These are phyloP conservation scores for Anguilla marmorata DNA, from an alignment of 2,797 vertebrate species.

Conservation along the genomic window DNA sequence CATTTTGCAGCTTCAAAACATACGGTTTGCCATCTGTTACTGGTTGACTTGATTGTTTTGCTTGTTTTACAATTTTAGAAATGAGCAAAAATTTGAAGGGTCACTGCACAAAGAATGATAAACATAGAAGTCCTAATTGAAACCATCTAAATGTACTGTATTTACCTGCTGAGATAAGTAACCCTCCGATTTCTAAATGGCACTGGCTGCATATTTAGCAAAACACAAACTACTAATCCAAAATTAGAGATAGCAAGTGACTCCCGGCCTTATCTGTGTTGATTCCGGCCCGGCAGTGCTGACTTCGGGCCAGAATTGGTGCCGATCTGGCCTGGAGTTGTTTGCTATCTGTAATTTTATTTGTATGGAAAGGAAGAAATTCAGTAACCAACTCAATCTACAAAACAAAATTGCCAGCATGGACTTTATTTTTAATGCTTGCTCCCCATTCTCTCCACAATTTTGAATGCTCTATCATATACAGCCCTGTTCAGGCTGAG, in stretches of 20 bases:
- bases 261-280: no score
- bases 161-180: background rate
- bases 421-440: background rate
- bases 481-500: no score
- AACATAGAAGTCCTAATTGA: background rate
- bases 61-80: background rate
- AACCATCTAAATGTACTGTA: background rate
- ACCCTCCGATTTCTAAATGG: background rate
- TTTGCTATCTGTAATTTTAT: background rate
- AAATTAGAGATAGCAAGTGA: background rate
- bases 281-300: no score
- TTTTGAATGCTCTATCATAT: no score
- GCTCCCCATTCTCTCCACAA: no score
- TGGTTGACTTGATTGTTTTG: no score
- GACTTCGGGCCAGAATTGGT: no score
- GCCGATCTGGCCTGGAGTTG: no score
- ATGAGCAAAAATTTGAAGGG: background rate
- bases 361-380: background rate
- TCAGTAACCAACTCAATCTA: background rate
- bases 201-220: background rate
- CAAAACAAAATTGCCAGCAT: background rate
- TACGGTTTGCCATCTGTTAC: background rate
- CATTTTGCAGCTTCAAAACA: no score
- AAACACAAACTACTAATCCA: background rate
- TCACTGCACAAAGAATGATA: background rate